These are phyloP conservation scores for Hyles euphorbiae DNA, from an alignment of 1,140 invertebrate genomes.

Conservation along the genomic window DNA sequence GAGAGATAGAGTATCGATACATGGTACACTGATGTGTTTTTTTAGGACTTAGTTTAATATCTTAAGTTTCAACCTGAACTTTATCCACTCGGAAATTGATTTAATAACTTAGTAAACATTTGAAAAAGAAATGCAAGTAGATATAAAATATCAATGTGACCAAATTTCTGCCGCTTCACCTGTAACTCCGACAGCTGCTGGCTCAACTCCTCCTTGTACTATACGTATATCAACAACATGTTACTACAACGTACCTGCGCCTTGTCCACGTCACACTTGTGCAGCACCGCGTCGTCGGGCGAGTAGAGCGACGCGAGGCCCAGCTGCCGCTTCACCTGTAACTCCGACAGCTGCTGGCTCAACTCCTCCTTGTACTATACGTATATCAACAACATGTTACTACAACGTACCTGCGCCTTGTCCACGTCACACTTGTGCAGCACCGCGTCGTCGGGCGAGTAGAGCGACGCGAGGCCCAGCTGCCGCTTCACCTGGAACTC, in stretches of 20 bases:
- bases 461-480: constrained; percentile 92
- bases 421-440: constrained; percentile 89
- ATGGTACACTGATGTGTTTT: no score
- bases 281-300: constrained; percentile 87
- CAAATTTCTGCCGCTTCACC: no score
- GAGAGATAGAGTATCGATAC: no score
- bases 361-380: constrained; percentile 91
- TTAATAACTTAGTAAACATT: no score
- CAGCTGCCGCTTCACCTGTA: constrained; percentile 90
- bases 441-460: constrained; percentile 89
- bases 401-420: constrained; percentile 80
- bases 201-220: no score
- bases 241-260: constrained; percentile 76
- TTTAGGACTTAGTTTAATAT: no score
- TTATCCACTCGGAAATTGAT: no score
- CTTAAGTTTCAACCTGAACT: no score
- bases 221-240: constrained; percentile 28
- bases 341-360: constrained; percentile 90
- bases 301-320: constrained; percentile 94
- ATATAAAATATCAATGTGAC: no score
- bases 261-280: constrained; percentile 89
- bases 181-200: no score
- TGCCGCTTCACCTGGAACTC: constrained; percentile 93
- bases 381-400: constrained; percentile 23
- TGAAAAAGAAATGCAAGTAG: no score